Conservation (phyloP, 2,797 vertebrate genomes). For the Gila robusta region DNA sequence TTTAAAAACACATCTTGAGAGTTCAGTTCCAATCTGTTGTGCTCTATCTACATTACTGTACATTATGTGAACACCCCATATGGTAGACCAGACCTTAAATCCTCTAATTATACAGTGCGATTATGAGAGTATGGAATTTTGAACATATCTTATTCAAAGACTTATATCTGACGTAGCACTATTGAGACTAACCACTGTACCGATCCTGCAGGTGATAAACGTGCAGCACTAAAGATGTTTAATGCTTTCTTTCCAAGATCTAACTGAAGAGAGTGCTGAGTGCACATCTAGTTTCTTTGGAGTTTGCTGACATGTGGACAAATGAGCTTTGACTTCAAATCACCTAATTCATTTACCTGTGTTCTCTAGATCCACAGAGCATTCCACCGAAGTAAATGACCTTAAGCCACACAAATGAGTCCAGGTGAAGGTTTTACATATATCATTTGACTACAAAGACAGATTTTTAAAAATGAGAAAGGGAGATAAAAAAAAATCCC, state of each 20-base stretch:
- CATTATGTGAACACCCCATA: neutral
- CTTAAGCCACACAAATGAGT: constrained; percentile 39
- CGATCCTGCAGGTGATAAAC: neutral
- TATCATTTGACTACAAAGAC: constrained; percentile 31
- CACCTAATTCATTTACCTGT: constrained; percentile 10
- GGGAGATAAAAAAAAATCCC: neutral
- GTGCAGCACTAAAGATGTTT: neutral
- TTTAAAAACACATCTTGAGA: neutral
- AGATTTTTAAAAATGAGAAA: neutral
- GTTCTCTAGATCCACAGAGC: neutral
- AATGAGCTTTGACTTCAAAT: constrained; percentile 2
- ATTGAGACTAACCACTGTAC: neutral
- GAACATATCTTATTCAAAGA: neutral
- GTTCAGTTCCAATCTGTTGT: neutral
- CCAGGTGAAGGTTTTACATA: constrained; percentile 31
- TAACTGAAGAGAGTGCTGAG: neutral
- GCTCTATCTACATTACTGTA: neutral
- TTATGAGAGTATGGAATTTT: neutral
- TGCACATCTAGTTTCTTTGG: neutral
- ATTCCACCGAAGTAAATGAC: constrained; percentile 4
- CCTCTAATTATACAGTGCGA: neutral
- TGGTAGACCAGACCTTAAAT: neutral
- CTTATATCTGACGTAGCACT: neutral
- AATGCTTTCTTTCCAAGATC: constrained; percentile 1
- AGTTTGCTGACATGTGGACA: constrained; percentile 19